These are phyloP conservation scores for Serranochromis macrocephalus DNA, from an alignment of 2,113 vertebrate genomes.

Conservation along the genomic window DNA sequence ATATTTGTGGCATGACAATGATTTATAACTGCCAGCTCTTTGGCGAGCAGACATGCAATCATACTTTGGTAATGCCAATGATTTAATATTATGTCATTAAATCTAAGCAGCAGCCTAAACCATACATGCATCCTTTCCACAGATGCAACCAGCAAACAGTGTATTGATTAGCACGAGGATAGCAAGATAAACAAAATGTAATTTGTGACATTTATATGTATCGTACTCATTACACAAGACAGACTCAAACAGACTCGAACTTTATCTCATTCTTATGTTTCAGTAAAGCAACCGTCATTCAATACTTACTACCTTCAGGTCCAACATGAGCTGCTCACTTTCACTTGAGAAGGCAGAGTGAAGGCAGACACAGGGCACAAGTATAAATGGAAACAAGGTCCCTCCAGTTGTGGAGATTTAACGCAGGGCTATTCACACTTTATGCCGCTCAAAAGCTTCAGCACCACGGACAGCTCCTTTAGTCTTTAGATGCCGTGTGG, in stretches of 20 bases:
- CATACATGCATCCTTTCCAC: not conserved
- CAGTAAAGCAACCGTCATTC: not conserved
- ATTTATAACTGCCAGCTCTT: not conserved
- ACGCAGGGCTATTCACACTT: not conserved
- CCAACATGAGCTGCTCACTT: not conserved
- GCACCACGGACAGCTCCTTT: conserved; percentile 55
- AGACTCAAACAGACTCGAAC: not conserved
- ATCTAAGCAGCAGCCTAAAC: not conserved
- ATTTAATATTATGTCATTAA: not conserved
- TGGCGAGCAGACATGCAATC: not conserved
- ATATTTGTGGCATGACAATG: not conserved
- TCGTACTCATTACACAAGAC: not conserved
- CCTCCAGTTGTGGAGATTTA: not conserved
- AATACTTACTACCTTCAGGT: not conserved
- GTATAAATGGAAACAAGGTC: not conserved
- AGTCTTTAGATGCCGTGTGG: not conserved
- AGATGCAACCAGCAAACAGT: not conserved
- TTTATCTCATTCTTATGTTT: not conserved
- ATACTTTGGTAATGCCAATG: not conserved
- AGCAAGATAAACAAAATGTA: not conserved
- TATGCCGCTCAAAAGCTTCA: not conserved
- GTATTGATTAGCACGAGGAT: not conserved
- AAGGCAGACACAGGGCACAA: not conserved
- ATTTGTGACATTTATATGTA: not conserved
- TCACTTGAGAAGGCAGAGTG: not conserved